These are phyloP conservation scores for Cisticola juncidis DNA, from an alignment of 2,113 vertebrate genomes.

Conservation along the genomic window DNA sequence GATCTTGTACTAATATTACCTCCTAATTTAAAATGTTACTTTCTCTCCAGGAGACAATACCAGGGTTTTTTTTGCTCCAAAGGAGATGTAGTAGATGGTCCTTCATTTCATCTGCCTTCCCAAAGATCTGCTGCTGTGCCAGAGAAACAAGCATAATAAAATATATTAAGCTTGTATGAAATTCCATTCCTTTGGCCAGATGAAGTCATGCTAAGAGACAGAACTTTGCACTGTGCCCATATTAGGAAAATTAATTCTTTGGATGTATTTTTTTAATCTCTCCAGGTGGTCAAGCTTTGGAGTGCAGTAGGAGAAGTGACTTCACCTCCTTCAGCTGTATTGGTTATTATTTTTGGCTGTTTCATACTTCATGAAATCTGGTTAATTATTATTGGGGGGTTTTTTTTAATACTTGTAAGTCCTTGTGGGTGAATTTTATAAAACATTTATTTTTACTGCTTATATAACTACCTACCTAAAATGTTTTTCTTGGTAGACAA, in stretches of 20 bases:
- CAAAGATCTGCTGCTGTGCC: neutral
- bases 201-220: neutral
- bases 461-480: conserved; percentile 73
- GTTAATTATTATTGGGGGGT: conserved; percentile 69
- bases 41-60: neutral
- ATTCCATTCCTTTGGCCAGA: conserved; percentile 19
- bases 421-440: conserved; percentile 69
- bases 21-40: neutral
- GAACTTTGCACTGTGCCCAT: conserved; percentile 16
- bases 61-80: neutral
- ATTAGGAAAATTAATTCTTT: conserved; percentile 64
- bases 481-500: conserved; percentile 73
- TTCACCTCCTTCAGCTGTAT: conserved; percentile 66
- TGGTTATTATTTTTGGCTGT: conserved; percentile 72
- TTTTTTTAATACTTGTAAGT: conserved; percentile 60
- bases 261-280: conserved; percentile 49
- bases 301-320: conserved; percentile 63
- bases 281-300: conserved; percentile 70
- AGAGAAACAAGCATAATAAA: neutral
- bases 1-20: neutral
- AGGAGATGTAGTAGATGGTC: neutral
- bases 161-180: neutral
- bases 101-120: neutral
- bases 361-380: conserved; percentile 48
- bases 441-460: conserved; percentile 78